Base-by-base conservation (phyloP, 2,888 invertebrate genomes). In the Drosophila nigritarsus region DNA sequence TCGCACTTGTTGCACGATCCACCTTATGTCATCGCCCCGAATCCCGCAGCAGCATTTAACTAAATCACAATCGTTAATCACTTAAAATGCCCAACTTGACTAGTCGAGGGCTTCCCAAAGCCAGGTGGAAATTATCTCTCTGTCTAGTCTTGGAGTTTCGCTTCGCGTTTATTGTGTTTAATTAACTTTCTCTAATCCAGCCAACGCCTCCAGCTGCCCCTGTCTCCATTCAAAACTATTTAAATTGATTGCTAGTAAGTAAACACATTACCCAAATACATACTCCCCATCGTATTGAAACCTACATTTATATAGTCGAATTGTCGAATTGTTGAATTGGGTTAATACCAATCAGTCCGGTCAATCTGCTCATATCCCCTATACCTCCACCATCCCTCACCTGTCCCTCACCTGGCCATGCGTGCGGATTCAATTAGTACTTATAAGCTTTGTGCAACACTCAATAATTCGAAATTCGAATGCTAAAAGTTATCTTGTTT, bases 131-230 rank as follows among this genome's bases (percentile, higher is more conserved):
- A 54, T 18, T 20, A n/a, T 18, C 27, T 59, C 2, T 4, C 32
- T 3, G 3, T 9, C 15, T 32, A 1, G 24, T 24, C 24, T 9
- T 4, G 6, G 56, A 45, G 54, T 55, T 49, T 65, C 51, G 36
- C 64, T 49, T 29, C 50, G 29, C 27, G 18, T 29, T 62, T 42
- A 29, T 50, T 64, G 32, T 70, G 79, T 66, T 68, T 76, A 80
- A 82, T 80, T 80, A 80, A 80, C 83, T 80, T 80, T 80, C 80
- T 76, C 80, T 72, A 63, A 15, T 53, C 50, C 62, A 48, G 63
- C 78, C 63, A 69, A 67, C 65, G 61, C 69, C 82, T 62, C 30
- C 13, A 65, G 38, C 13, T 29, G 80, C 61, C 54, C 61, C 64
- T 64, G 60, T 80, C 48, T 61, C 65, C 29, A 45, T 50, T 55